Percentiles rank a stretch among this genome's conserved stretches.
Evolutionary conservation across 2,113 vertebrate species (phyloP).

Genomic region (Pristiophorus japonicus): DNA sequence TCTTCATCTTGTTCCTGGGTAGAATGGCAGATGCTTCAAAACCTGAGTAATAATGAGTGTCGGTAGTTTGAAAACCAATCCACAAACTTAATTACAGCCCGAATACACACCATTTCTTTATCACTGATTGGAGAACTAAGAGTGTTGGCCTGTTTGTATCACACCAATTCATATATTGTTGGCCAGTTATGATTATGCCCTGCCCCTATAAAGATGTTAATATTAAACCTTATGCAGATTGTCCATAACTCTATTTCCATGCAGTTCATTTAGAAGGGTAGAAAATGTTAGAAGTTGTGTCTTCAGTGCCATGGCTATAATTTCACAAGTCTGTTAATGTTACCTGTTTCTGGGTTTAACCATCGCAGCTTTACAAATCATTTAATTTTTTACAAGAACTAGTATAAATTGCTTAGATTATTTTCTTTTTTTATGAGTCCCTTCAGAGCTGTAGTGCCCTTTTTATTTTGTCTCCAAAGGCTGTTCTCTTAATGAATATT

Average conservation of each 20-base stretch:
- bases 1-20: not conserved
- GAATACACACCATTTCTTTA: not conserved
- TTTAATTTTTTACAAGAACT: not conserved
- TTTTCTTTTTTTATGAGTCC: not conserved
- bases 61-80: not conserved
- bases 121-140: not conserved
- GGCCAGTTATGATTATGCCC: not conserved
- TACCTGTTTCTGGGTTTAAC: not conserved
- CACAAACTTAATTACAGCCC: not conserved
- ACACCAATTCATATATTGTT: not conserved
- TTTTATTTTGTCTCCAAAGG: constrained; percentile 20
- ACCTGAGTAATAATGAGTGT: not conserved
- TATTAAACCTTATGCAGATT: not conserved
- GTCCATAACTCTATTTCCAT: not conserved
- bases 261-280: not conserved
- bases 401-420: not conserved
- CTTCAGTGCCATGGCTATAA: not conserved
- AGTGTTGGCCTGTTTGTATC: not conserved
- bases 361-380: not conserved
- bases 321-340: not conserved
- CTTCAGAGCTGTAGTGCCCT: not conserved
- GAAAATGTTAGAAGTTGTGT: not conserved
- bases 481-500: not conserved
- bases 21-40: not conserved
- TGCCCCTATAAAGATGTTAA: not conserved